Base-by-base conservation (phyloP, 2,888 invertebrate species). In the Oxytorus armatus region DNA sequence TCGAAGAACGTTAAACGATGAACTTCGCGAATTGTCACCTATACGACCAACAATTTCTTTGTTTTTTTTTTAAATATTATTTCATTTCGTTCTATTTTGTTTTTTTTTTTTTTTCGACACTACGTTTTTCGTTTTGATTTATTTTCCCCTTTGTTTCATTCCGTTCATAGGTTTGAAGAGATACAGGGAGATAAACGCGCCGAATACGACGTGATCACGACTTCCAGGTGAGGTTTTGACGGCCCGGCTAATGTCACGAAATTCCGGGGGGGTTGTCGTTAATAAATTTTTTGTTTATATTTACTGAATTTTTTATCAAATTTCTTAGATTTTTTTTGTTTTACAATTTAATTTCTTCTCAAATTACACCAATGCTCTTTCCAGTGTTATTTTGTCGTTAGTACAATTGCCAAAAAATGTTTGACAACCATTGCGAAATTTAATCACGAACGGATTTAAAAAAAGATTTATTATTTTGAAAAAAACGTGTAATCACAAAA, bases 201-300 rank as follows among this genome's bases (percentile, higher is more conserved):
- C 79, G 90, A 92, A 85, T 91, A 91, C 89, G 92, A 91, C 87
- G 91, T 92, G 88, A 89, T 91, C 86, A 91, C 91, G 77, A 87
- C 89, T 86, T 90, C 91, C 89, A 92, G 91, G 91, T 92, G 90
- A 92, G 90, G 86, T 81, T n/a, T 86, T 81, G 79, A 85, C 81
- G 81, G 81, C 73, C 76, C 79, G 82, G 73, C 61, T 47, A 72
- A 72, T 55, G 47, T 68, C 55, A 68, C 70, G 68, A 65, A 72
- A 75, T 57, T 69, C 42, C 47, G 68, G 42, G 25, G 36, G 80
- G 66, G 76, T 47, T 76, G 79, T 79, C 70, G 21, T 36, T 29
- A 14, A 11, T 47, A 51, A n/a, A 18, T 47, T n/a, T 3, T 5
- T 49, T 51, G 49, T 49, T 25, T 25, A 23, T 23, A 1, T 51